Evolutionary conservation across 2,113 vertebrate species (phyloP).

Genomic region (Tursiops truncatus): DNA sequence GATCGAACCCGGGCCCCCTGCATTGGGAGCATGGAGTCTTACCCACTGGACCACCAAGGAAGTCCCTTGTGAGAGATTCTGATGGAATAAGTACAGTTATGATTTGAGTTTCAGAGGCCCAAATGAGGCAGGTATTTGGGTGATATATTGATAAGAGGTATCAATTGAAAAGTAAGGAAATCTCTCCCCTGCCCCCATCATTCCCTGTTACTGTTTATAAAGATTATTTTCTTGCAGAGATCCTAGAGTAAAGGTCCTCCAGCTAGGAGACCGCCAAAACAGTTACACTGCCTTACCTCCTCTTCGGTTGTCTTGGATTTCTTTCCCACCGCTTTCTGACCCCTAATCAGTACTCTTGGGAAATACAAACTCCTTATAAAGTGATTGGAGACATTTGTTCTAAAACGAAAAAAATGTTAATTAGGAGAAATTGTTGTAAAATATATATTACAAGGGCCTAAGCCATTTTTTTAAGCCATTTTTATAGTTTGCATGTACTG

Average conservation of each 20-base stretch:
- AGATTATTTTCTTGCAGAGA: neutral
- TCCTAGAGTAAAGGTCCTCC: neutral
- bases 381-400: neutral
- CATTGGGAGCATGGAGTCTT: too few species aligned
- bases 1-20: too few species aligned
- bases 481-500: neutral
- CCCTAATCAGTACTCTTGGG: neutral
- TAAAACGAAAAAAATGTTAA: constrained; percentile 29
- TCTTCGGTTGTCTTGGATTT: constrained; percentile 39
- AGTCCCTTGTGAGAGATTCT: neutral
- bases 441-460: neutral
- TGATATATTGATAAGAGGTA: neutral
- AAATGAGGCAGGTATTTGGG: constrained; percentile 26
- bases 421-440: neutral
- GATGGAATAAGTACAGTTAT: neutral
- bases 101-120: constrained; percentile 4
- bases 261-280: neutral
- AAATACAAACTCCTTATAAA: constrained; percentile 22
- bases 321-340: neutral
- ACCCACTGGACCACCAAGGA: too few species aligned
- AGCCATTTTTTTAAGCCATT: neutral
- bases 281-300: neutral
- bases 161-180: neutral
- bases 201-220: neutral
- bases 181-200: neutral